Conservation (phyloP, 1,140 invertebrate genomes). For the Procambarus clarkii region DNA sequence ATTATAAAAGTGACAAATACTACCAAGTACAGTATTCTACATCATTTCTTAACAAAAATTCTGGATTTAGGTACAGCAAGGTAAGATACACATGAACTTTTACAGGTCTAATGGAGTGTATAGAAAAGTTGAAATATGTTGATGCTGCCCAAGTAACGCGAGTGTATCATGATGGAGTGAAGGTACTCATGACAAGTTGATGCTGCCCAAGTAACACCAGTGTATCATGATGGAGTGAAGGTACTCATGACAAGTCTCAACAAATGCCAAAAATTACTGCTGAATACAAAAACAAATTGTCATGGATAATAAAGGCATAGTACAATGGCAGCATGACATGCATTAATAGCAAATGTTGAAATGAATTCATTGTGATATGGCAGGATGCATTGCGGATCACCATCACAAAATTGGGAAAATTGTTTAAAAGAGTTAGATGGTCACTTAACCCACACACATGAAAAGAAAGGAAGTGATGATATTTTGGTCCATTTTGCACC, state of each 20-base stretch:
- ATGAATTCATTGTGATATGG: conserved; percentile 17
- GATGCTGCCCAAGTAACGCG: background rate
- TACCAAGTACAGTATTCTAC: background rate
- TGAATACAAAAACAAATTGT: background rate
- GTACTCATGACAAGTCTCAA: background rate
- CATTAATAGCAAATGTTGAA: conserved; percentile 16
- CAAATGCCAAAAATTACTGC: background rate
- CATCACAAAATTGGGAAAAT: conserved; percentile 33
- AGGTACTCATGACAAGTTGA: background rate
- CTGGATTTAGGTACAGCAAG: background rate
- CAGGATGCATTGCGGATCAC: conserved; percentile 35
- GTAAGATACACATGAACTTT: background rate
- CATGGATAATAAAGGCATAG: background rate
- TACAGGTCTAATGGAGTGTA: background rate
- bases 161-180: background rate
- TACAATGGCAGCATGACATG: background rate
- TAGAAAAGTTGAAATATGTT: background rate
- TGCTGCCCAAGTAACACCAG: background rate
- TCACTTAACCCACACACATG: background rate
- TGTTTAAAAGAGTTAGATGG: too few species aligned
- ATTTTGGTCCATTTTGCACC: background rate
- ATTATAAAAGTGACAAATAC: background rate
- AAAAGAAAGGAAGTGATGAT: too few species aligned
- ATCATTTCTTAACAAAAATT: background rate
- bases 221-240: background rate